Evolutionary conservation across 2,113 vertebrate species (phyloP).

Genomic region (Lamprotornis superbus): DNA sequence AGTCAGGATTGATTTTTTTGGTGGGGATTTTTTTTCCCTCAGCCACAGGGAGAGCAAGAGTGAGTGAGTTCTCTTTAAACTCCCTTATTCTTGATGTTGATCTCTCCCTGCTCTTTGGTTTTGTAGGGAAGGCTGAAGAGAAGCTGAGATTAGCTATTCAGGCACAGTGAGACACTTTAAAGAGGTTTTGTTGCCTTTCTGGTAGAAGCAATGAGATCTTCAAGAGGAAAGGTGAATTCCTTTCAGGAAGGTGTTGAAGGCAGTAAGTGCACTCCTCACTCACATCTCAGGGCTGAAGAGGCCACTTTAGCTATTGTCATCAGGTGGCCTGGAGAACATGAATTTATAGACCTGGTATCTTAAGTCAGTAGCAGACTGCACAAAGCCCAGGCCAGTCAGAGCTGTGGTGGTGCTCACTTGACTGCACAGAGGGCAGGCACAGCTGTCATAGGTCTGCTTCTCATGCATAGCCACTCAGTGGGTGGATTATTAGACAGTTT

Average conservation of each 20-base stretch:
- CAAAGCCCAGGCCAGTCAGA: background rate
- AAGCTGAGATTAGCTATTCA: background rate
- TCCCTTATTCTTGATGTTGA: background rate
- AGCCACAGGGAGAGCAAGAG: background rate
- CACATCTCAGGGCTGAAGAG: background rate
- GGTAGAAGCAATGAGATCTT: background rate
- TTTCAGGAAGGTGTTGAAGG: background rate
- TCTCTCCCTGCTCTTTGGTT: background rate
- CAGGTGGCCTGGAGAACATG: background rate
- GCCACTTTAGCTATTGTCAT: background rate
- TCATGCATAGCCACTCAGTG: background rate
- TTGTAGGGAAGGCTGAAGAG: background rate
- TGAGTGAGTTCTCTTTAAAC: background rate
- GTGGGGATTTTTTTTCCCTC: background rate
- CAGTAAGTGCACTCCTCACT: background rate
- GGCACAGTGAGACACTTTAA: background rate
- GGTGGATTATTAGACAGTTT: background rate
- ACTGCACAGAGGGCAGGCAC: background rate
- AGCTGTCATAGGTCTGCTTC: accelerated
- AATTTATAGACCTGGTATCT: background rate
- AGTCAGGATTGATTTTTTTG: background rate
- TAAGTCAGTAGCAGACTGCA: background rate
- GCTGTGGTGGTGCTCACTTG: accelerated
- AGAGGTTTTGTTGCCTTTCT: background rate
- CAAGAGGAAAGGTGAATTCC: background rate